Evolutionary conservation across 1,140 invertebrate species (phyloP).

Genomic region (Leptinotarsa undecemlineata): DNA sequence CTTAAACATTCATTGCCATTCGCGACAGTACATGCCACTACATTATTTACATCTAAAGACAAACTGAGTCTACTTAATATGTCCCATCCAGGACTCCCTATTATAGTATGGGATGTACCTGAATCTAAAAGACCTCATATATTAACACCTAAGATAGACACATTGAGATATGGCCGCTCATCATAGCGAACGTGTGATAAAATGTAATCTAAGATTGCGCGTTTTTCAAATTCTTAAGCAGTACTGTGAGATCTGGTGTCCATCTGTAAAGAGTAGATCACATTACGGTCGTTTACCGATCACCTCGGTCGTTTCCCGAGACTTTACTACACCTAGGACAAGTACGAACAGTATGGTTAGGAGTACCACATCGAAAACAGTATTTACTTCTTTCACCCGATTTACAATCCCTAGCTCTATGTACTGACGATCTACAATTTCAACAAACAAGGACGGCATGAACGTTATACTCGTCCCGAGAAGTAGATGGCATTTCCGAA

Average conservation of each 20-base stretch:
- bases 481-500: neutral
- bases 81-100: too few relatives aligned
- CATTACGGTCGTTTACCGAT: neutral
- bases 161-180: slow-evolving; percentile 49
- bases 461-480: neutral
- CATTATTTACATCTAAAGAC: too few relatives aligned
- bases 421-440: neutral
- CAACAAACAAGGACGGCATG: neutral
- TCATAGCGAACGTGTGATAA: slow-evolving; percentile 21
- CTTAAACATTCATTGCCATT: too few relatives aligned
- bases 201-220: neutral
- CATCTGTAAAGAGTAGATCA: neutral
- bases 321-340: neutral
- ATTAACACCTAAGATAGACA: slow-evolving; percentile 25
- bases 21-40: too few relatives aligned
- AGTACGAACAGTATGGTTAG: neutral
- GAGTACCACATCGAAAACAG: slow-evolving; percentile 13
- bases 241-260: neutral
- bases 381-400: neutral
- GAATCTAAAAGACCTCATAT: neutral
- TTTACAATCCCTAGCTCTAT: slow-evolving; percentile 7
- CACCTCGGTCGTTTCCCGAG: neutral
- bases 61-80: too few relatives aligned
- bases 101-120: neutral
- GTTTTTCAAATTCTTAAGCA: neutral